Conservation (phyloP, 53 echinoderm and acorn worm species). For the Holothuria scabra region DNA sequence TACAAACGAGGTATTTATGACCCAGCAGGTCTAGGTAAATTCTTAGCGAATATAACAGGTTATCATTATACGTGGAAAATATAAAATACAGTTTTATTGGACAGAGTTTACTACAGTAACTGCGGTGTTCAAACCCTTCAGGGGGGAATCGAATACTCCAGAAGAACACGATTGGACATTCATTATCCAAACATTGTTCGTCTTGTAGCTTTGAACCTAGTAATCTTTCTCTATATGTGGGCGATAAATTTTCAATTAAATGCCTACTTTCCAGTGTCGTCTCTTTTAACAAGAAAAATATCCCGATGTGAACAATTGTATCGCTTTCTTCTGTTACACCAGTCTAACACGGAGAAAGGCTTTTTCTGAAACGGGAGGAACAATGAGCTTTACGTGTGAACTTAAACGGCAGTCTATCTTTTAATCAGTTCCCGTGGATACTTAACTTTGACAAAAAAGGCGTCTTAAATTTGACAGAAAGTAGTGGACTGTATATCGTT, state of each 20-base stretch:
- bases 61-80: slow-evolving; percentile 5
- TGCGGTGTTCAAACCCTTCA: background rate
- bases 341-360: background rate
- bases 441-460: background rate
- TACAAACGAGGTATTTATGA: background rate
- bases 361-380: background rate
- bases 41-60: background rate
- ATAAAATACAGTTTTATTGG: background rate
- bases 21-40: background rate
- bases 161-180: background rate
- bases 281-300: background rate
- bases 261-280: background rate
- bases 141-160: background rate
- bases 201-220: background rate
- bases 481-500: slow-evolving; percentile 8
- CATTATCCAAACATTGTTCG: background rate
- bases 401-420: slow-evolving; percentile 9
- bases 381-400: background rate
- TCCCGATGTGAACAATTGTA: slow-evolving; percentile 18
- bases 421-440: slow-evolving; percentile 3
- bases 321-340: background rate
- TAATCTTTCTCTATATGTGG: background rate
- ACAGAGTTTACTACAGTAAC: slow-evolving; percentile 14
- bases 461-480: background rate
- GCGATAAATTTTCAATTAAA: slow-evolving; percentile 19